Base-by-base conservation (phyloP, 2,888 invertebrate genomes). In the Aporophyla lueneburgensis region DNA sequence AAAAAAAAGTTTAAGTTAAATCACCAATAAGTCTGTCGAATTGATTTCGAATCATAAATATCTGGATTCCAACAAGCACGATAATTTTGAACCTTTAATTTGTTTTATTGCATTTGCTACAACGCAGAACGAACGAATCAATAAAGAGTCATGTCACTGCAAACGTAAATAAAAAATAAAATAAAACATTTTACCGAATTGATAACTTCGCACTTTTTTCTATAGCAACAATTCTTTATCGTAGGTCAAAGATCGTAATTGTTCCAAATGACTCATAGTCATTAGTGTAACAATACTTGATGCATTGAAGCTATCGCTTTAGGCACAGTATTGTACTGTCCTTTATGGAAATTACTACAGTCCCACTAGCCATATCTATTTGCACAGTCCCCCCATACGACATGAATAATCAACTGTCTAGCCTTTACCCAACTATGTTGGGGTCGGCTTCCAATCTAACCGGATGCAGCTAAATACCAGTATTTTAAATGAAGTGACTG, bases 241-340 rank as follows among this genome's bases (percentile, higher is more conserved):
- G 46, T 19, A n/a, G 67, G 78, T 79, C 68, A 79, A 79, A 79
- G 74, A n/a, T 74, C 63, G 65, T 33, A 27, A 68, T 58, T 65
- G 74, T 74, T 68, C 19, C 10, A 63, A 59, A 58, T 74, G 12
- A 78, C n/a, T 68, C 63, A 74, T 67, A 40, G 58, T 58, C 4
- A 53, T 58, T n/a, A n/a, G 0, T 40, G n/a, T 49, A 69, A 76
- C 63, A 58, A 51, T 33, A 27, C 16, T 33, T 62, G 46, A 46
- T 40, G 59, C 33, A 61, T 40, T 49, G n/a, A 53, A 56, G 21
- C 6, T 33, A 33, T 33, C 59, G 19, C 59, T 33, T 33, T 33
- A 33, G 33, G 9, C 33, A 59, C 21, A 59, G 21, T 33, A 59
- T 19, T 21, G 10, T 33, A 33, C 10, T 59, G 59, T 33, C 10